Percentiles rank a stretch among this genome's conserved stretches.
phyloP scores from a whole-genome alignment of 1,140 invertebrate genomes.

The Leptopilina boulardi region DNA sequence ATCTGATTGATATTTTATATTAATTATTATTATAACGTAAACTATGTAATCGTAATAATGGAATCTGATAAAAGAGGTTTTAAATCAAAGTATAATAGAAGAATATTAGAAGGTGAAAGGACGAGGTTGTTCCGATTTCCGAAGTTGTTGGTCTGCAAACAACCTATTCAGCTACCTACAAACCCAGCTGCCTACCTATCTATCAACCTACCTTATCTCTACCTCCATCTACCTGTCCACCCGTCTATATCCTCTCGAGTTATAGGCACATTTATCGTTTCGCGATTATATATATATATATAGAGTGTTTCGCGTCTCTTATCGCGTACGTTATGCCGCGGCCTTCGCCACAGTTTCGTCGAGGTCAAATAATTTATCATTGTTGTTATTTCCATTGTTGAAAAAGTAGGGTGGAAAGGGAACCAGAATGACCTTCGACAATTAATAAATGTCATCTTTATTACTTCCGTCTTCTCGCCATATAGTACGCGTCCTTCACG shows the following conservation, averaged over 20 bases:
- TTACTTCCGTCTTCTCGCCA: background rate
- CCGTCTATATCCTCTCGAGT: constrained; percentile 49
- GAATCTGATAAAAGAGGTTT: too few relatives aligned
- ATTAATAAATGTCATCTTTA: constrained; percentile 1
- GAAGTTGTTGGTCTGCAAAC: background rate
- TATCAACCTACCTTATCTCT: constrained; percentile 54
- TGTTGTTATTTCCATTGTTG: constrained; percentile 49
- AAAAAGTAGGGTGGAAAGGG: constrained; percentile 19
- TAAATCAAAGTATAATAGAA: too few relatives aligned
- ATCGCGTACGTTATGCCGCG: constrained; percentile 52
- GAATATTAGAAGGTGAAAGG: background rate
- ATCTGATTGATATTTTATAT: too few relatives aligned
- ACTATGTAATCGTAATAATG: too few relatives aligned
- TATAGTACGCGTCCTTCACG: too few relatives aligned
- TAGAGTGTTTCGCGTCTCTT: constrained; percentile 58
- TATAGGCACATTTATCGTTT: constrained; percentile 60
- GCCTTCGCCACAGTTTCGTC: constrained; percentile 68
- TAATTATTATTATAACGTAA: too few relatives aligned
- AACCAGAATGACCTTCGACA: background rate
- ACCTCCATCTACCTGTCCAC: constrained; percentile 51
- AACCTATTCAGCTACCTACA: constrained; percentile 47
- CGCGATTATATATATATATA: constrained; percentile 55
- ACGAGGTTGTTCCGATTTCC: background rate
- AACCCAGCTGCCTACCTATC: constrained; percentile 55
- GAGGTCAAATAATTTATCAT: constrained; percentile 62